Evolutionary conservation across 2,888 invertebrate genomes (phyloP).

Genomic region (Matsumyia berberina): DNA sequence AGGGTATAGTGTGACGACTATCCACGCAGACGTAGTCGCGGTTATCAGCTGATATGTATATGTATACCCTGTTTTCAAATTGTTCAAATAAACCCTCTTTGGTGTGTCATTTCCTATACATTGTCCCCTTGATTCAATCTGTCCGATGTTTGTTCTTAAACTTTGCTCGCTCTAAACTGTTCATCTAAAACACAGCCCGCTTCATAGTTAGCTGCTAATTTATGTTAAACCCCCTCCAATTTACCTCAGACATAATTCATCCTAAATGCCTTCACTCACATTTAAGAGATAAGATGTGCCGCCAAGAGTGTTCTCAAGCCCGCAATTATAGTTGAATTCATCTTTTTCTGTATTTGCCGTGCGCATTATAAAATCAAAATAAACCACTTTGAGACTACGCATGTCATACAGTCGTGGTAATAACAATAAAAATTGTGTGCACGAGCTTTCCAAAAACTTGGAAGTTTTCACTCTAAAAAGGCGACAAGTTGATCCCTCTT

Average conservation of each 20-base stretch:
- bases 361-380: conserved; percentile 35
- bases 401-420: not conserved
- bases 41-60: too few relatives aligned
- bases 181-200: conserved; percentile 13
- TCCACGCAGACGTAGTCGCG: too few relatives aligned
- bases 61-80: too few relatives aligned
- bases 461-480: not conserved
- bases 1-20: too few relatives aligned
- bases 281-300: not conserved
- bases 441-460: not conserved
- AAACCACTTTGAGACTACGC: conserved; percentile 2
- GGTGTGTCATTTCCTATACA: too few relatives aligned
- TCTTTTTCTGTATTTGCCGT: conserved; percentile 1
- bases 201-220: not conserved
- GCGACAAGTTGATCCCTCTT: not conserved
- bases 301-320: not conserved
- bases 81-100: too few relatives aligned
- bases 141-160: not conserved
- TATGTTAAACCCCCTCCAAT: conserved; percentile 22
- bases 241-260: conserved; percentile 25
- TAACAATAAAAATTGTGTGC: not conserved
- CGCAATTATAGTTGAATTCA: not conserved
- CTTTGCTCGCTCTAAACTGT: not conserved
- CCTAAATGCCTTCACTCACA: conserved; percentile 1
- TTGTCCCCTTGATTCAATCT: not conserved